A percentile compares a stretch with the other conserved stretches of the same genome.
phyloP scores from a whole-genome alignment of 2,797 vertebrate genomes.

The Benthosema pterotum region DNA sequence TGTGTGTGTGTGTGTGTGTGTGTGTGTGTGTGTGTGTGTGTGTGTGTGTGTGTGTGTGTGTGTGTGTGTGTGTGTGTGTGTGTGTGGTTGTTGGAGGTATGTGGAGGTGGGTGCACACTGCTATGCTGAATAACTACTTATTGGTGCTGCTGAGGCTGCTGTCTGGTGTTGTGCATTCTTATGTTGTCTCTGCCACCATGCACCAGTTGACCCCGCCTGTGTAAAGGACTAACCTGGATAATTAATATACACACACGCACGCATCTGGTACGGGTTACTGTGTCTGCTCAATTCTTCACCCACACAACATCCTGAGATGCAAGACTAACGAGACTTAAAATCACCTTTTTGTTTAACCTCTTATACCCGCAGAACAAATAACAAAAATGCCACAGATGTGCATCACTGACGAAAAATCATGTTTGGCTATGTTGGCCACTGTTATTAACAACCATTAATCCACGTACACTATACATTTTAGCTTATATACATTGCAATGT shows the following conservation, averaged over 20 bases:
- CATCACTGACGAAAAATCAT: too few relatives aligned
- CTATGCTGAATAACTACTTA: slow-evolving; percentile 49
- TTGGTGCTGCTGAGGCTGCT: slow-evolving; percentile 12
- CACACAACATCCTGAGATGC: slow-evolving; percentile 35
- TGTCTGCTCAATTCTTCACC: slow-evolving; percentile 27
- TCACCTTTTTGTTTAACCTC: slow-evolving; percentile 39
- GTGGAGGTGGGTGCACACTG: slow-evolving; percentile 8
- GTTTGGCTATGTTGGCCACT: too few relatives aligned
- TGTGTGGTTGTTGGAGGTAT: too few relatives aligned
- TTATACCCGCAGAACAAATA: slow-evolving; percentile 4
- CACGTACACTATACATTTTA: too few relatives aligned
- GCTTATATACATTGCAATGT: too few relatives aligned
- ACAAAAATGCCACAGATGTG: not conserved
- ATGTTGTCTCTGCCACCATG: too few relatives aligned
- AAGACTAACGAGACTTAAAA: slow-evolving; percentile 51
- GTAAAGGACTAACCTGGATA: slow-evolving; percentile 44
- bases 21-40: too few relatives aligned
- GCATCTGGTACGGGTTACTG: slow-evolving; percentile 42
- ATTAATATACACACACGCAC: slow-evolving; percentile 36
- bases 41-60: too few relatives aligned
- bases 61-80: too few relatives aligned
- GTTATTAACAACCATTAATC: too few relatives aligned
- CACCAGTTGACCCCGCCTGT: slow-evolving; percentile 22
- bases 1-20: too few relatives aligned
- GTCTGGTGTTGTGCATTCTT: slow-evolving; percentile 28